Conservation (phyloP, 2,113 vertebrate genomes). For the Ciconia boyciana region DNA sequence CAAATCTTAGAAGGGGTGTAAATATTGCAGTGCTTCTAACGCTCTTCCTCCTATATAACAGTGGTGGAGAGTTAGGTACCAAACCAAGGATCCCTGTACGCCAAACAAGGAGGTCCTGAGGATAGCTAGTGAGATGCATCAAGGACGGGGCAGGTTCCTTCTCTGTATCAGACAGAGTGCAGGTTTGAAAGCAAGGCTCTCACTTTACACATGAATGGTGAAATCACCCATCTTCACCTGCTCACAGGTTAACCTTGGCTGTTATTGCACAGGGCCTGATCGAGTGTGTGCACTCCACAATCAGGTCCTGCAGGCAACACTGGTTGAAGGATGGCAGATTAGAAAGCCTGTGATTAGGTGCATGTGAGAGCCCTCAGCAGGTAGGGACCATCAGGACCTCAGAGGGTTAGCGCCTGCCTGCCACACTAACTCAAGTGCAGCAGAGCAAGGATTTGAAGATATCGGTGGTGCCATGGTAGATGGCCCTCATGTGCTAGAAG, state of each 20-base stretch:
- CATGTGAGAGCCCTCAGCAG: neutral
- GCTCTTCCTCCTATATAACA: neutral
- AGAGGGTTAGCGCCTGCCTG: neutral
- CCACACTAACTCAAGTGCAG: neutral
- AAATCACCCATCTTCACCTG: neutral
- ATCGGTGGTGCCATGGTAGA: neutral
- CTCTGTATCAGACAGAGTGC: neutral
- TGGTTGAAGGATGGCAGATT: neutral
- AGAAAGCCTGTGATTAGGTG: neutral
- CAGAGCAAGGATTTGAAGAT: neutral
- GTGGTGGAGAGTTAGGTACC: neutral
- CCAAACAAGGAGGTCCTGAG: neutral
- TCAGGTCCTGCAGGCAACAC: neutral
- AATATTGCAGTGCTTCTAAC: neutral
- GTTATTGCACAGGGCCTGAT: neutral
- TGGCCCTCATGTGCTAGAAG: neutral
- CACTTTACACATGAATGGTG: neutral
- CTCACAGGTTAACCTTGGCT: neutral
- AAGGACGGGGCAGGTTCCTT: neutral
- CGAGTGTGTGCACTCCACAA: fast-evolving
- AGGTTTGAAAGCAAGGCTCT: neutral
- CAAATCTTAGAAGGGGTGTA: neutral
- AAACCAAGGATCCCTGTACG: neutral
- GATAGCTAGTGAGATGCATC: neutral
- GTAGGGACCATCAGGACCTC: neutral